A percentile compares a stretch with the other conserved stretches of the same genome.
Conservation (phyloP, 2,113 vertebrate species). For the Zosterops japonicus region DNA sequence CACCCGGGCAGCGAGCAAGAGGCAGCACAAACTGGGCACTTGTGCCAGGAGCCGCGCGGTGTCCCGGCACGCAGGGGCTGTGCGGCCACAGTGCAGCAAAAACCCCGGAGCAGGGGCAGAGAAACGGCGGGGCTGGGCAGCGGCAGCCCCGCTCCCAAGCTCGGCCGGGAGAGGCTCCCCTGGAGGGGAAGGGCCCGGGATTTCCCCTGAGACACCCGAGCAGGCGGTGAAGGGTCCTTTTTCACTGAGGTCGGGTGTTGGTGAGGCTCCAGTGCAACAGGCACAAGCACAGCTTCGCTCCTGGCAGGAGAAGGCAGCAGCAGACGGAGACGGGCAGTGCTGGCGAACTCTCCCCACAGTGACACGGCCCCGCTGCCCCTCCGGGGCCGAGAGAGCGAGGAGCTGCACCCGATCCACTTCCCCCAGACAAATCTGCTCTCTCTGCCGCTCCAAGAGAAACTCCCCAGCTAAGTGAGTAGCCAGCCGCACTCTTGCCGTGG, state of each 20-base stretch:
- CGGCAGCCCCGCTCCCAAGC: not conserved
- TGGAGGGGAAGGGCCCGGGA: too few species aligned
- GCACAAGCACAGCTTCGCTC: not conserved
- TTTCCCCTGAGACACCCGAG: not conserved
- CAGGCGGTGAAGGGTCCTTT: not conserved
- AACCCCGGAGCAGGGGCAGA: too few species aligned
- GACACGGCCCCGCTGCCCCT: not conserved
- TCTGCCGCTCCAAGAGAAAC: not conserved
- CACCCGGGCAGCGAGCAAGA: not conserved
- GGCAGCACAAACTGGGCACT: not conserved
- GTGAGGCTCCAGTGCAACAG: not conserved
- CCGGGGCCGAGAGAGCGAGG: rapidly evolving
- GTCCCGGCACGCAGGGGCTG: not conserved
- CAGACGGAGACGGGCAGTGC: not conserved
- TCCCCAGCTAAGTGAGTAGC: not conserved
- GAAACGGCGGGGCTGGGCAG: not conserved
- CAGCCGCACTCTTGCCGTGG: not conserved
- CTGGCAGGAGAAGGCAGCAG: not conserved
- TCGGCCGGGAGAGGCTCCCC: not conserved
- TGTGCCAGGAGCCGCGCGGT: too few species aligned
- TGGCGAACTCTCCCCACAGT: not conserved
- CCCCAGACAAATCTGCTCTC: too few species aligned
- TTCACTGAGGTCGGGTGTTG: not conserved
- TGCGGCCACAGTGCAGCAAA: not conserved
- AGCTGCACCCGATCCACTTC: not conserved